These are phyloP conservation scores for Dryas iulia DNA, from an alignment of 1,140 invertebrate genomes.

Conservation along the genomic window DNA sequence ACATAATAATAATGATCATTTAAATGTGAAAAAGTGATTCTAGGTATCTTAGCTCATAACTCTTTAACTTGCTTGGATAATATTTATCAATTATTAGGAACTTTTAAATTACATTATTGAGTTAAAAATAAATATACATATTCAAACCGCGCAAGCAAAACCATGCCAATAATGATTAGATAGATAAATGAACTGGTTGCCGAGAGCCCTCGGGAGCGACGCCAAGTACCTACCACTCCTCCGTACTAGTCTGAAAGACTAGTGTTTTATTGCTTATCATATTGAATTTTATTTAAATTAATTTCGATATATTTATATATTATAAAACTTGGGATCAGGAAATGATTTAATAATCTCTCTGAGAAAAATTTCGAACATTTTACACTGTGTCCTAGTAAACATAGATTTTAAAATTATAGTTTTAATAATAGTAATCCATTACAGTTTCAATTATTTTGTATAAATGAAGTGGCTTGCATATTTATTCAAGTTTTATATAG, in stretches of 20 bases:
- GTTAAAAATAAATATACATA: neutral
- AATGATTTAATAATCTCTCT: too few relatives aligned
- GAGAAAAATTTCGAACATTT: too few relatives aligned
- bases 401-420: too few relatives aligned
- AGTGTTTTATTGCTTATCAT: neutral
- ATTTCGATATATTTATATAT: neutral
- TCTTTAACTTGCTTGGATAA: neutral
- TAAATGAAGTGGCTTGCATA: too few relatives aligned
- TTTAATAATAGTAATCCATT: too few relatives aligned
- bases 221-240: constrained; percentile 5
- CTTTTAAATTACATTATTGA: neutral
- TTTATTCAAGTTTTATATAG: too few relatives aligned
- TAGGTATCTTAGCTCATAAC: too few relatives aligned
- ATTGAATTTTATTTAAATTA: neutral
- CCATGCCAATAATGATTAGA: constrained; percentile 11
- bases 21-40: too few relatives aligned
- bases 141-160: neutral
- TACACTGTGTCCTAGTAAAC: too few relatives aligned
- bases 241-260: neutral
- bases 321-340: neutral
- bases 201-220: constrained; percentile 9
- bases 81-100: neutral
- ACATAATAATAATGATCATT: too few relatives aligned
- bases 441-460: too few relatives aligned
- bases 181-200: neutral